Percentiles rank a stretch among this genome's conserved stretches.
Conservation (phyloP, 2,113 vertebrate species). For the Lontra canadensis region DNA sequence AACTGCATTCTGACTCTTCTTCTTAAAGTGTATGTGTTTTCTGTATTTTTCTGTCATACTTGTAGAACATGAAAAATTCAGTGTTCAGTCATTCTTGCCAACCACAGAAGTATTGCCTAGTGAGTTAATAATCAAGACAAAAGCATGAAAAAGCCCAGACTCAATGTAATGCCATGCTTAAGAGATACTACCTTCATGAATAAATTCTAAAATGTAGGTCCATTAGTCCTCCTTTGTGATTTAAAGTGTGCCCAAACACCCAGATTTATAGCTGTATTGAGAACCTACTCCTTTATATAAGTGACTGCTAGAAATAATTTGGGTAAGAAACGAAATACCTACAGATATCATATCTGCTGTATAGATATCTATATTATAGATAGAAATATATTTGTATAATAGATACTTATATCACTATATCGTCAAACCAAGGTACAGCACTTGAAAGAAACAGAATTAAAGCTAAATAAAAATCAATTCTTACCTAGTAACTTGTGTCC, state of each 20-base stretch:
- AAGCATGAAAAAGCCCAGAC: neutral
- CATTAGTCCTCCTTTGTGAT: neutral
- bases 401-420: neutral
- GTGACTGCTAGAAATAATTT: neutral
- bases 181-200: neutral
- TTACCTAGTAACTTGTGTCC: conserved; percentile 94
- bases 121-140: conserved; percentile 11
- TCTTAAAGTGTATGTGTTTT: neutral
- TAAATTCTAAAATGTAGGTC: neutral
- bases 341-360: neutral
- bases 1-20: neutral
- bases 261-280: neutral
- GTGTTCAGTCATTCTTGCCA: neutral
- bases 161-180: neutral
- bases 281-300: neutral
- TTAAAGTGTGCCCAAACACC: neutral
- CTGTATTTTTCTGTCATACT: neutral
- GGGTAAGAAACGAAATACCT: neutral
- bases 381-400: neutral
- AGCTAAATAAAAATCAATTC: conserved; percentile 42
- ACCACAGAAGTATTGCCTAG: neutral
- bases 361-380: neutral
- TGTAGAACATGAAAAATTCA: conserved; percentile 31
- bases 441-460: conserved; percentile 17
- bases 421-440: neutral